These are phyloP conservation scores for Oscheius sp. DNA, from an alignment of 2,888 invertebrate genomes.

Conservation along the genomic window DNA sequence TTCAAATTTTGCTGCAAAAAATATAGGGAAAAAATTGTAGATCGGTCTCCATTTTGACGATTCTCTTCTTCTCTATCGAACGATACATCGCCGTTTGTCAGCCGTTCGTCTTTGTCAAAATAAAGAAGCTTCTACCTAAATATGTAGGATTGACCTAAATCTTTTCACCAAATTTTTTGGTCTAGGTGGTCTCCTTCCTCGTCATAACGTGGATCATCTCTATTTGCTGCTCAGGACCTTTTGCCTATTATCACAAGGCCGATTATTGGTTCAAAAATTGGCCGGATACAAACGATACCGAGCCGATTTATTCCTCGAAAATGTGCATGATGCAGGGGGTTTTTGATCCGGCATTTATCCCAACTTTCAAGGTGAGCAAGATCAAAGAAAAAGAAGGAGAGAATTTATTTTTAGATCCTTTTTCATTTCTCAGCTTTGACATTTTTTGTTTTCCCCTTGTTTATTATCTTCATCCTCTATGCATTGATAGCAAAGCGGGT, in stretches of 20 bases:
- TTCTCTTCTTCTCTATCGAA: constrained; percentile 56
- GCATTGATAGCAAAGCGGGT: constrained; percentile 49
- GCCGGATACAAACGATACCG: constrained; percentile 46
- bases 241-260: constrained; percentile 52
- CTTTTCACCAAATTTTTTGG: neutral
- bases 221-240: constrained; percentile 51
- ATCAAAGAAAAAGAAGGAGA: neutral
- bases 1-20: too few relatives aligned
- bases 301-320: constrained; percentile 48
- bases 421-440: constrained; percentile 58
- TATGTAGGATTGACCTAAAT: neutral
- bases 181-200: constrained; percentile 29
- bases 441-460: constrained; percentile 54
- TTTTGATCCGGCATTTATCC: constrained; percentile 41
- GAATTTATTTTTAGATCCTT: constrained; percentile 38
- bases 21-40: too few relatives aligned
- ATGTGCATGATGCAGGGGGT: constrained; percentile 56
- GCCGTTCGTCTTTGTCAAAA: constrained; percentile 48
- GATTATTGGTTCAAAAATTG: constrained; percentile 56
- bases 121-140: constrained; percentile 23
- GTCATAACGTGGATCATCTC: constrained; percentile 53
- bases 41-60: constrained; percentile 56
- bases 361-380: constrained; percentile 38
- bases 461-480: constrained; percentile 52
- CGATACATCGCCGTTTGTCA: constrained; percentile 61